These are phyloP conservation scores for Cyphomyrus discorhynchus DNA, from an alignment of 2,113 vertebrate genomes.

Conservation along the genomic window DNA sequence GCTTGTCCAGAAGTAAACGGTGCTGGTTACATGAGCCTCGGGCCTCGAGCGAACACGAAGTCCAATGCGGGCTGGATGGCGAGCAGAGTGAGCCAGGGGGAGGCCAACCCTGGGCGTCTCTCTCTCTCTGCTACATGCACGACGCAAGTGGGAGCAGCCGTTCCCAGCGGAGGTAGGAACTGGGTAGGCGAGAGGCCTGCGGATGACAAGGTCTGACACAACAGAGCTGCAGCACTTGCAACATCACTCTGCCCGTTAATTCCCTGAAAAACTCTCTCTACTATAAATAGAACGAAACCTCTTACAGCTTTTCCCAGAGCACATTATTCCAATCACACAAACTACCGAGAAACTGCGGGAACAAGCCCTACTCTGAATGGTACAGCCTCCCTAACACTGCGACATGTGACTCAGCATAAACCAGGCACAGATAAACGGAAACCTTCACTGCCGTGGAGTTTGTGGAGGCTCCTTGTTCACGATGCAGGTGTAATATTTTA, in stretches of 20 bases:
- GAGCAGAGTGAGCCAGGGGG: neutral
- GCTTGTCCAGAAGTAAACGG: neutral
- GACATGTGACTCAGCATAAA: neutral
- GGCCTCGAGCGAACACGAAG: neutral
- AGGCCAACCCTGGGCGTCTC: constrained; percentile 9
- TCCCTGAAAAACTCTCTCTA: neutral
- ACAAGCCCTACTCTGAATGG: neutral
- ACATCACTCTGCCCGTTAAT: neutral
- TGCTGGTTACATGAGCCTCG: neutral
- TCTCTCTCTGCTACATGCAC: neutral
- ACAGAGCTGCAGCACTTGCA: neutral
- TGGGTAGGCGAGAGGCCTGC: neutral
- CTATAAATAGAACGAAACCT: neutral
- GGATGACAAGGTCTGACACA: neutral
- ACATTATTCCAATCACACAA: neutral
- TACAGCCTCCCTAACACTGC: neutral
- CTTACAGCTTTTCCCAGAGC: neutral
- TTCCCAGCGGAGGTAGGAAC: neutral
- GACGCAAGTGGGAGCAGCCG: neutral
- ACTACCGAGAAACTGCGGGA: neutral
- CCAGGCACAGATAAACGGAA: neutral
- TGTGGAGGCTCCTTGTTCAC: neutral
- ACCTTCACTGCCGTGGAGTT: neutral
- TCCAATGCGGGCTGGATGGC: neutral
- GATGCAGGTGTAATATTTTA: neutral